Conservation (phyloP, 2,113 vertebrate genomes). For the Chaetops frenatus region DNA sequence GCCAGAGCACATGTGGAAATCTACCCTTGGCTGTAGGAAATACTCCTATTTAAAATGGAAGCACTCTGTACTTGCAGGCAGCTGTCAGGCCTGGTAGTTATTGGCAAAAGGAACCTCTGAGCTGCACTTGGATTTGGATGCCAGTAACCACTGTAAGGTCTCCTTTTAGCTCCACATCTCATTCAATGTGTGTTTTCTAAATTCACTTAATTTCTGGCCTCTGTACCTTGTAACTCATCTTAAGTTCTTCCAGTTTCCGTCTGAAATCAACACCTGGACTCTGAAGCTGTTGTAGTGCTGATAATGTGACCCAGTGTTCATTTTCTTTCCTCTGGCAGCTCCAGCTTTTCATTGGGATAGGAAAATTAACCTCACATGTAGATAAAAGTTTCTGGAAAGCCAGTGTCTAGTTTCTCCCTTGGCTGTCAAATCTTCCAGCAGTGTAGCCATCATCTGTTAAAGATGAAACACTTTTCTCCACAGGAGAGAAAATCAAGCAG, state of each 20-base stretch:
- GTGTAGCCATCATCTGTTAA: not conserved
- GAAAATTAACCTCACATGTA: conserved; percentile 6
- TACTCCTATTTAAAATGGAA: not conserved
- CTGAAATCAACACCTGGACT: not conserved
- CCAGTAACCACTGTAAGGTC: not conserved
- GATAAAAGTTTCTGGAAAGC: conserved; percentile 11
- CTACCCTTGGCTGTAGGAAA: not conserved
- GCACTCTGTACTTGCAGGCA: not conserved
- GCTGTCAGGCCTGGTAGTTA: not conserved
- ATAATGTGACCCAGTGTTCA: not conserved
- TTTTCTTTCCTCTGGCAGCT: not conserved
- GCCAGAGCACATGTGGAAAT: not conserved
- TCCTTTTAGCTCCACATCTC: not conserved
- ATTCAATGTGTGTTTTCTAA: not conserved
- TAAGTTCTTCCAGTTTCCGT: not conserved
- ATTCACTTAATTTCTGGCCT: not conserved
- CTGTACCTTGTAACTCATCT: not conserved
- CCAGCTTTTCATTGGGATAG: not conserved
- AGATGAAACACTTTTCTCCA: conserved; percentile 25
- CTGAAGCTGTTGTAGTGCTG: not conserved
- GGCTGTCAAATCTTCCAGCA: not conserved
- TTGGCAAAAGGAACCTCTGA: not conserved
- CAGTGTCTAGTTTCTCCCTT: not conserved
- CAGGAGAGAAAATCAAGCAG: not conserved
- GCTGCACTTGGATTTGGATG: not conserved